These are phyloP conservation scores for Eretmochelys imbricata DNA, from an alignment of 2,113 vertebrate genomes.

Conservation along the genomic window DNA sequence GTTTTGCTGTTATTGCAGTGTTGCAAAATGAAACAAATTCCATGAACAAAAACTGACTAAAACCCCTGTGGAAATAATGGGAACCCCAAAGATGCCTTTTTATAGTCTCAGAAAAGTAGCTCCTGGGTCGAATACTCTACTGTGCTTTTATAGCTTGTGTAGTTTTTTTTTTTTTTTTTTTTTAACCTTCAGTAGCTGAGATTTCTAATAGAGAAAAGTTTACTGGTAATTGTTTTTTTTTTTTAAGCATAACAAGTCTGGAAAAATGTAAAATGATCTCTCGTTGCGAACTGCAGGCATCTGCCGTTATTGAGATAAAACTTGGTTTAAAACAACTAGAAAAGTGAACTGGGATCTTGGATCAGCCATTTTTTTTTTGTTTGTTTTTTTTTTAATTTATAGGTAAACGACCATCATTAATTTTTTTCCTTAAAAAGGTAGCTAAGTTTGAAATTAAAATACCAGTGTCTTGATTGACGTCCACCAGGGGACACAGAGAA, in stretches of 20 bases:
- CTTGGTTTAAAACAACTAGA: slow-evolving; percentile 65
- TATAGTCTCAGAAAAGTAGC: slow-evolving; percentile 51
- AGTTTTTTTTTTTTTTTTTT: neutral
- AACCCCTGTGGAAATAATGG: slow-evolving; percentile 70
- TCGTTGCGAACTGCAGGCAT: slow-evolving; percentile 50
- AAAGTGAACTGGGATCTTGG: slow-evolving; percentile 65
- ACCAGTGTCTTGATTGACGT: slow-evolving; percentile 63
- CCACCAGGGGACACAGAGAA: slow-evolving; percentile 42
- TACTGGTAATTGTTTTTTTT: slow-evolving; percentile 49
- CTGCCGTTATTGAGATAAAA: slow-evolving; percentile 54
- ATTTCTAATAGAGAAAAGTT: slow-evolving; percentile 66
- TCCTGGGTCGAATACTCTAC: slow-evolving; percentile 53
- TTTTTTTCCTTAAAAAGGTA: slow-evolving; percentile 59
- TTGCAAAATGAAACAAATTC: slow-evolving; percentile 78
- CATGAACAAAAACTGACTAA: slow-evolving; percentile 34
- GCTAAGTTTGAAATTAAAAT: slow-evolving; percentile 41
- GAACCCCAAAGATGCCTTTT: slow-evolving; percentile 63
- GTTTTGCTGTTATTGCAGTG: slow-evolving; percentile 81
- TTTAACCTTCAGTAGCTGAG: slow-evolving; percentile 63
- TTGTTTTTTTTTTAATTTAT: slow-evolving; percentile 48
- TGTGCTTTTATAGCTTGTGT: slow-evolving; percentile 72
- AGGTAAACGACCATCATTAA: slow-evolving; percentile 54
- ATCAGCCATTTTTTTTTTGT: slow-evolving; percentile 65
- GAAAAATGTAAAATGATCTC: slow-evolving; percentile 50
- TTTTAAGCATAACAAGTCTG: slow-evolving; percentile 40